Percentiles rank a stretch among this genome's conserved stretches.
These are phyloP conservation scores for Smutsia gigantea DNA, from an alignment of 2,797 vertebrate species.

Conservation along the genomic window DNA sequence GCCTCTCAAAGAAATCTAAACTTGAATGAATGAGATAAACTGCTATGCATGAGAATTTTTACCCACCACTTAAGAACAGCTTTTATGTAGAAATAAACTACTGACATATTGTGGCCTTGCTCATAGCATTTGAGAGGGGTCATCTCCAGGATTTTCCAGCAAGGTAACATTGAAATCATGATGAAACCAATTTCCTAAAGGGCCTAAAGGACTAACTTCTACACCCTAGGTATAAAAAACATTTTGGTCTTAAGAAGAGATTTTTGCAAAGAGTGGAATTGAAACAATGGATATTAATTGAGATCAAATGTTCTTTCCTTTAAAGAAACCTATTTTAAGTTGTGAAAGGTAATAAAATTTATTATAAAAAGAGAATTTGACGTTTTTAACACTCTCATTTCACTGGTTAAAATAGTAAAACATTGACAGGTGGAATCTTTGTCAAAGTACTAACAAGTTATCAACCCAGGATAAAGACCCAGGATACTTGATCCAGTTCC, in stretches of 20 bases:
- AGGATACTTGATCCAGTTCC: background rate
- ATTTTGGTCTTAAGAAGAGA: background rate
- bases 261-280: background rate
- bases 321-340: background rate
- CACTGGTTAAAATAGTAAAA: background rate
- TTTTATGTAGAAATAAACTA: slow-evolving; percentile 28
- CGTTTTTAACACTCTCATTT: background rate
- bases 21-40: background rate
- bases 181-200: background rate
- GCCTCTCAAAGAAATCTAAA: background rate
- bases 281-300: background rate
- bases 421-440: background rate
- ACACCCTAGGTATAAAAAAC: background rate
- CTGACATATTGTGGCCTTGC: background rate
- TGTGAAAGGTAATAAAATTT: background rate
- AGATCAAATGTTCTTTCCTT: background rate
- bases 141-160: background rate
- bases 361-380: background rate
- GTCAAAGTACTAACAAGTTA: background rate
- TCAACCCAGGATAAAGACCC: background rate
- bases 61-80: background rate
- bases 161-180: background rate
- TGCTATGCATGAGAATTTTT: background rate
- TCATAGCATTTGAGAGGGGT: background rate
- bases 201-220: background rate